Conservation (phyloP, 2,888 invertebrate species). For the Lithophane semibrunnea region DNA sequence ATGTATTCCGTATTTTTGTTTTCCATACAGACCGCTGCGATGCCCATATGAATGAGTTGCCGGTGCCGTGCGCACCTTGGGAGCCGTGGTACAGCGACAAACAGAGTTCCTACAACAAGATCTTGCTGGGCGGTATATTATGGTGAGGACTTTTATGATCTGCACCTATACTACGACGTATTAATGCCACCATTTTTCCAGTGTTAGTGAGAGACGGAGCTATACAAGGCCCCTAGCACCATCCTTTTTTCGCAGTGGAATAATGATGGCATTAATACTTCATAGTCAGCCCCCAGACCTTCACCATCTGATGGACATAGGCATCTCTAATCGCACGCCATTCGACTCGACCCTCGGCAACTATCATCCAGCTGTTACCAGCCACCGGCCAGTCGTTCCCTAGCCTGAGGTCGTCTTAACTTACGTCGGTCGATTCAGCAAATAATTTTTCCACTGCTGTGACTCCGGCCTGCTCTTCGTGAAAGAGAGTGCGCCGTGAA, state of each 20-base stretch:
- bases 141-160: conserved; percentile 72
- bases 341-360: neutral
- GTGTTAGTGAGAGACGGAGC: too few species aligned
- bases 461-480: neutral
- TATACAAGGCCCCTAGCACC: too few species aligned
- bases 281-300: too few species aligned
- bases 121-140: conserved; percentile 73
- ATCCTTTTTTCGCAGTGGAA: too few species aligned
- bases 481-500: neutral
- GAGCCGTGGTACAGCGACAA: conserved; percentile 91
- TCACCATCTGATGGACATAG: too few species aligned
- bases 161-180: neutral
- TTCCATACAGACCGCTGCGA: conserved; percentile 77
- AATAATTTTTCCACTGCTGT: neutral
- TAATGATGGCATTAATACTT: too few species aligned
- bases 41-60: conserved; percentile 93
- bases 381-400: too few species aligned
- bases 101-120: conserved; percentile 86
- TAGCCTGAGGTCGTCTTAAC: too few species aligned
- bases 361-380: too few species aligned
- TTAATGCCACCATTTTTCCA: too few species aligned
- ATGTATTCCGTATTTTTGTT: neutral
- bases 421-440: too few species aligned
- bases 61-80: conserved; percentile 94
- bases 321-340: neutral